Evolutionary conservation across 2,113 vertebrate genomes (phyloP).

Genomic region (Charadrius vociferus): DNA sequence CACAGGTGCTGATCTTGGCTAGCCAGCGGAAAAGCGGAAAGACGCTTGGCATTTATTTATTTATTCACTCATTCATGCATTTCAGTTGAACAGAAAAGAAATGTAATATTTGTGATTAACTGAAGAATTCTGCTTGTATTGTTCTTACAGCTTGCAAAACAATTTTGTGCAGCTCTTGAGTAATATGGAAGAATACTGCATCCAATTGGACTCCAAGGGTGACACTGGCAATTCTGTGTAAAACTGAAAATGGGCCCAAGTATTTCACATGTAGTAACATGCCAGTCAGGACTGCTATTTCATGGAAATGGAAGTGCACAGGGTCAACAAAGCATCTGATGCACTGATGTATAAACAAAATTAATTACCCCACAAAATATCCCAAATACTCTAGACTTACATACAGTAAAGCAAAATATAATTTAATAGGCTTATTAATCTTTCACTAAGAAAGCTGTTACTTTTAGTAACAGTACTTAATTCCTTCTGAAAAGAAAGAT

Average conservation of each 20-base stretch:
- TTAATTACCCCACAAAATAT: background rate
- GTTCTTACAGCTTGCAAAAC: background rate
- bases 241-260: conserved; percentile 4
- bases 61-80: background rate
- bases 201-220: background rate
- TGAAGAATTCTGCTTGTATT: background rate
- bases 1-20: background rate
- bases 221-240: background rate
- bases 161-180: background rate
- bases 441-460: background rate
- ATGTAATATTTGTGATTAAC: background rate
- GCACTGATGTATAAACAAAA: background rate
- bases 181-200: background rate
- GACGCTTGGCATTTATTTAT: background rate
- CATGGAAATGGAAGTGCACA: background rate
- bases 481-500: background rate
- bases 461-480: background rate
- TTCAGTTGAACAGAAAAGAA: background rate
- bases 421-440: background rate
- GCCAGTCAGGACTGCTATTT: background rate
- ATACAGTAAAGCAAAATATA: background rate
- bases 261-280: background rate
- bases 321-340: background rate
- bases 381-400: background rate
- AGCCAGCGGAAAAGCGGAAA: background rate